phyloP scores from a whole-genome alignment of 2,113 vertebrate genomes.

The Microcebus ravelobensis region DNA sequence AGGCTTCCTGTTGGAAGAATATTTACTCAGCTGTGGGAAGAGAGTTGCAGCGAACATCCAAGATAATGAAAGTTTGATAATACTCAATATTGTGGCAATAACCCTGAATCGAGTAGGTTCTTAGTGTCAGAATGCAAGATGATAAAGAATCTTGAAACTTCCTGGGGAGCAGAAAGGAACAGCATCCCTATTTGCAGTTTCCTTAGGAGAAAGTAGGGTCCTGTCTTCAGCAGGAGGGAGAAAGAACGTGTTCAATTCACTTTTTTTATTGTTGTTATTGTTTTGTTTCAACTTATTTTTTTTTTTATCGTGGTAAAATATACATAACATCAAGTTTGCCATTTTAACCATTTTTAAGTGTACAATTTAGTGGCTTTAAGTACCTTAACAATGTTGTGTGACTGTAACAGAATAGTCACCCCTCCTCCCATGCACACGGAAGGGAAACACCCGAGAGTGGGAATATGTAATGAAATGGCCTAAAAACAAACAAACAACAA shows the following conservation, averaged over 20 bases:
- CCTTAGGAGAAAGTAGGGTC: background rate
- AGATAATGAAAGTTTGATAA: conserved; percentile 77
- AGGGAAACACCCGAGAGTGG: too few relatives aligned
- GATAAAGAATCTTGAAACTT: conserved; percentile 49
- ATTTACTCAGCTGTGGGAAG: conserved; percentile 71
- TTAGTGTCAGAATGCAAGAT: conserved; percentile 42
- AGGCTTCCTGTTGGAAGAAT: conserved; percentile 47
- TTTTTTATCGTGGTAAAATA: background rate
- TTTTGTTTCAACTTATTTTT: background rate
- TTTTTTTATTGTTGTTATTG: background rate
- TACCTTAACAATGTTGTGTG: background rate
- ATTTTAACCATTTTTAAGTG: background rate
- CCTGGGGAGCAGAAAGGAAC: background rate
- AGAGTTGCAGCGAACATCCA: conserved; percentile 57
- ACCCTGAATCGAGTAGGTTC: conserved; percentile 38
- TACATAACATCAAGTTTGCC: background rate
- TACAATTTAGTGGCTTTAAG: background rate
- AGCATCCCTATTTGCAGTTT: background rate
- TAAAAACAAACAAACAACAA: too few relatives aligned
- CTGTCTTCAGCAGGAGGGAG: background rate
- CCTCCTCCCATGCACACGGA: too few relatives aligned
- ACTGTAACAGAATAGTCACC: too few relatives aligned
- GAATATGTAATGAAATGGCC: too few relatives aligned
- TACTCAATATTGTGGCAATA: conserved; percentile 74
- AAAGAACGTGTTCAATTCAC: background rate